These are phyloP conservation scores for Tipula helvola DNA, from an alignment of 2,888 invertebrate genomes.

Conservation along the genomic window DNA sequence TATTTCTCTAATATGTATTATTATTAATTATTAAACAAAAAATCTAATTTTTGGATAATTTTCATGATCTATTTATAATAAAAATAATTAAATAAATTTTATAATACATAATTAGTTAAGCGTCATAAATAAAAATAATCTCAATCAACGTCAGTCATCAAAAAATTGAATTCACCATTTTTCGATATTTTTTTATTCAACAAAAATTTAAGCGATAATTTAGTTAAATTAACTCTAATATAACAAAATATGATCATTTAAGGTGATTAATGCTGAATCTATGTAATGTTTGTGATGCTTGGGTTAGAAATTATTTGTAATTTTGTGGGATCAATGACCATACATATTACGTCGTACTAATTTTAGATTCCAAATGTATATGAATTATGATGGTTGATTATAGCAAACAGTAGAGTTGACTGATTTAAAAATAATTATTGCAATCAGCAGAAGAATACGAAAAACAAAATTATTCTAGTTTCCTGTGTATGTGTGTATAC, in stretches of 20 bases:
- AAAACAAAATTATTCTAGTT: not conserved
- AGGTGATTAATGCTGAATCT: not conserved
- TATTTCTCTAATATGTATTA: not conserved
- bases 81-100: not conserved
- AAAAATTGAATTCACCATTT: not conserved
- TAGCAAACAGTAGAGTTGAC: not conserved
- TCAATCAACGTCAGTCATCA: slow-evolving; percentile 4
- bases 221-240: not conserved
- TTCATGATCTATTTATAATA: not conserved
- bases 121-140: not conserved
- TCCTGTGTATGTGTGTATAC: not conserved
- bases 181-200: not conserved
- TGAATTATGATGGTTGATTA: not conserved
- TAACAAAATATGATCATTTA: not conserved
- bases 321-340: not conserved
- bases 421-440: not conserved
- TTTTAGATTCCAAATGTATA: not conserved
- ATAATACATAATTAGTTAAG: not conserved
- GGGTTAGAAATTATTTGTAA: not conserved
- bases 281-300: not conserved
- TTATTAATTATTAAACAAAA: not conserved
- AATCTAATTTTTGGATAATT: not conserved
- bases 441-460: not conserved
- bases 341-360: not conserved
- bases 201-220: not conserved